A percentile compares a stretch with the other conserved stretches of the same genome.
Conservation (phyloP, 1,140 invertebrate species). For the Hermetia illucens region DNA sequence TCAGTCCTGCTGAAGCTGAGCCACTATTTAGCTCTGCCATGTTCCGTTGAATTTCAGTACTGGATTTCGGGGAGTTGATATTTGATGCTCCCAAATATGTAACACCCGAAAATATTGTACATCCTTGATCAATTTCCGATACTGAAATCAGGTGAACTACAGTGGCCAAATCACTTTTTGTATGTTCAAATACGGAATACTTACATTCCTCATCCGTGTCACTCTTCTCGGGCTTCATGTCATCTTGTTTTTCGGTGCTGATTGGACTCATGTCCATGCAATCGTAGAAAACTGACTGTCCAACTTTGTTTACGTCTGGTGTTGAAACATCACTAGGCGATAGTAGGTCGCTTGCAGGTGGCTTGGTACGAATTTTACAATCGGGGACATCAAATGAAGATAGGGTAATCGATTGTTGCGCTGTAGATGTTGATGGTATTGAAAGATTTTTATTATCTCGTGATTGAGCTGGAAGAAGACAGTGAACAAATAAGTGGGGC, state of each 20-base stretch:
- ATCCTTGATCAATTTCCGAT: constrained; percentile 69
- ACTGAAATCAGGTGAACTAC: constrained; percentile 30
- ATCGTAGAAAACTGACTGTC: constrained; percentile 35
- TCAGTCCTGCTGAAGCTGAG: constrained; percentile 48
- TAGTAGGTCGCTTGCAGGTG: constrained; percentile 5
- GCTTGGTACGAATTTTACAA: not conserved
- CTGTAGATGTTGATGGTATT: not conserved
- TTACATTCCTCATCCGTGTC: constrained; percentile 54
- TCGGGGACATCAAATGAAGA: not conserved
- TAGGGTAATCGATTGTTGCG: not conserved
- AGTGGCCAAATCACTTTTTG: constrained; percentile 2
- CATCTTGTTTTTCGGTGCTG: constrained; percentile 55
- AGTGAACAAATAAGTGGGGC: constrained; percentile 16
- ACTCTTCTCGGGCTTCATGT: constrained; percentile 52
- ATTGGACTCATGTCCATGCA: constrained; percentile 35
- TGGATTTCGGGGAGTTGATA: constrained; percentile 86
- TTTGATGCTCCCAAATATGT: constrained; percentile 86
- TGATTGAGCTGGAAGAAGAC: not conserved
- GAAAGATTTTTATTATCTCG: not conserved
- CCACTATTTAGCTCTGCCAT: constrained; percentile 80
- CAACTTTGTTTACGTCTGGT: constrained; percentile 24
- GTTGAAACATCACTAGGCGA: constrained; percentile 22
- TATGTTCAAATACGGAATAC: constrained; percentile 4
- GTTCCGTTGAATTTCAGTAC: constrained; percentile 88
- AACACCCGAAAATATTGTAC: constrained; percentile 84